These are phyloP conservation scores for Vannuccia rotundouncinata DNA, from an alignment of 2,888 invertebrate genomes.

Conservation along the genomic window DNA sequence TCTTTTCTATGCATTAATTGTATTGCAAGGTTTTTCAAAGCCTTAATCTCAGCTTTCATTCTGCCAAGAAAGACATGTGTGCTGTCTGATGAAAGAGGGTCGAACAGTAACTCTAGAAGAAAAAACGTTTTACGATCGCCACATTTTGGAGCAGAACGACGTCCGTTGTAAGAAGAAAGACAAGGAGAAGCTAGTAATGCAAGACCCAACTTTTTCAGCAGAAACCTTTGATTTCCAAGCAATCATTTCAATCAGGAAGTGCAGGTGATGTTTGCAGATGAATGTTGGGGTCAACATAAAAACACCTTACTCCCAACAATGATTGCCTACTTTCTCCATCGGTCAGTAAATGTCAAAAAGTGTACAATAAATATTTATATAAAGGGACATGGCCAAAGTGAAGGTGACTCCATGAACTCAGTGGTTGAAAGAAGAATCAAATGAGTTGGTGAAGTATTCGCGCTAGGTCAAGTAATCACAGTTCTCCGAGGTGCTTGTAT, in stretches of 20 bases:
- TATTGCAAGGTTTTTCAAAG: conserved; percentile 19
- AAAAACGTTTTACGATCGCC: conserved; percentile 11
- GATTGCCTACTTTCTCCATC: conserved; percentile 12
- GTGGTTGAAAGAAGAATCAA: conserved; percentile 17
- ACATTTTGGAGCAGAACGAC: neutral
- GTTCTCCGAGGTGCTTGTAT: conserved; percentile 22
- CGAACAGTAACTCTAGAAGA: conserved; percentile 12
- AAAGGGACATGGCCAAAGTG: conserved; percentile 1
- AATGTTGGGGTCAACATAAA: neutral
- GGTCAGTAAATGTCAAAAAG: conserved; percentile 14
- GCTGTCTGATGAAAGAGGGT: conserved; percentile 1
- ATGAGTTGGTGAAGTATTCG: neutral
- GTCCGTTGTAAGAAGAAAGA: conserved; percentile 12
- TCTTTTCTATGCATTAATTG: conserved; percentile 10
- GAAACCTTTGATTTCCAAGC: conserved; percentile 20
- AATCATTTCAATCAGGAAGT: conserved; percentile 10
- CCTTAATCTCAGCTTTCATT: conserved; percentile 11
- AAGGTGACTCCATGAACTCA: conserved; percentile 25
- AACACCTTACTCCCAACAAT: conserved; percentile 18
- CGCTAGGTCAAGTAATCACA: neutral
- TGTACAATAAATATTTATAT: neutral
- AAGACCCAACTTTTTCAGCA: conserved; percentile 23
- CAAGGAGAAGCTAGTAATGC: neutral
- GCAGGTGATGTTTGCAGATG: conserved; percentile 2
- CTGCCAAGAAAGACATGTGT: conserved; percentile 23